These are phyloP conservation scores for Chorisops tibialis DNA, from an alignment of 2,888 invertebrate species.

Conservation along the genomic window DNA sequence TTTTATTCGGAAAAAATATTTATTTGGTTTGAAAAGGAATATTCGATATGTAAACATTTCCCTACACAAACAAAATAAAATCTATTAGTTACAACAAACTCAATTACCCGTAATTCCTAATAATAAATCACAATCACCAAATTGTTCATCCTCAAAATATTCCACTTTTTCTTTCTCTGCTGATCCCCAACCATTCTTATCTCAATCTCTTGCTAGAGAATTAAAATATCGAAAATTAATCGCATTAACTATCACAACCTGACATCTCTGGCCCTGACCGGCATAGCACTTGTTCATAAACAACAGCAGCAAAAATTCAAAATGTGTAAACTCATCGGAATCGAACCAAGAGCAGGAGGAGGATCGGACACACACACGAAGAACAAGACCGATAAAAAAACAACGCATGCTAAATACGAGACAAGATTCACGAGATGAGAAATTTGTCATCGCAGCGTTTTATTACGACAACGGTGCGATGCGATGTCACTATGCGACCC, in stretches of 20 bases:
- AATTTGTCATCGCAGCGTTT: conserved; percentile 28
- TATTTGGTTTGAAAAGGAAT: too few relatives aligned
- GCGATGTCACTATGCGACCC: background rate
- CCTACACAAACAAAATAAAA: too few relatives aligned
- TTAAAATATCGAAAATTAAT: conserved; percentile 20
- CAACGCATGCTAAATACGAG: too few relatives aligned
- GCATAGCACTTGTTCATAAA: too few relatives aligned
- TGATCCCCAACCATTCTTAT: conserved; percentile 17
- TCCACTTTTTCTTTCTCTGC: background rate
- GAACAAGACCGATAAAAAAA: too few relatives aligned
- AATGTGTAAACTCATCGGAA: background rate
- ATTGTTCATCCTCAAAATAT: too few relatives aligned
- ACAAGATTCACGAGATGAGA: background rate
- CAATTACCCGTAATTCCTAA: too few relatives aligned
- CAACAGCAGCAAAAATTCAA: background rate
- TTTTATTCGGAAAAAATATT: too few relatives aligned
- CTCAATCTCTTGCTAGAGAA: conserved; percentile 6
- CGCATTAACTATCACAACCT: conserved; percentile 19
- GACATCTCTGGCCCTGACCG: background rate
- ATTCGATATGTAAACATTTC: too few relatives aligned
- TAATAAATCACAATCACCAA: too few relatives aligned
- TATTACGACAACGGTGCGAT: too few relatives aligned
- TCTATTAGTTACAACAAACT: too few relatives aligned
- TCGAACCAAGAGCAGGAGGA: conserved; percentile 6
- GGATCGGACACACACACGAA: conserved; percentile 8